Evolutionary conservation across 2,797 vertebrate species (phyloP), one percentile per base, ranked within the genome.

Genomic region (Eutrigla gurnardus): DNA sequence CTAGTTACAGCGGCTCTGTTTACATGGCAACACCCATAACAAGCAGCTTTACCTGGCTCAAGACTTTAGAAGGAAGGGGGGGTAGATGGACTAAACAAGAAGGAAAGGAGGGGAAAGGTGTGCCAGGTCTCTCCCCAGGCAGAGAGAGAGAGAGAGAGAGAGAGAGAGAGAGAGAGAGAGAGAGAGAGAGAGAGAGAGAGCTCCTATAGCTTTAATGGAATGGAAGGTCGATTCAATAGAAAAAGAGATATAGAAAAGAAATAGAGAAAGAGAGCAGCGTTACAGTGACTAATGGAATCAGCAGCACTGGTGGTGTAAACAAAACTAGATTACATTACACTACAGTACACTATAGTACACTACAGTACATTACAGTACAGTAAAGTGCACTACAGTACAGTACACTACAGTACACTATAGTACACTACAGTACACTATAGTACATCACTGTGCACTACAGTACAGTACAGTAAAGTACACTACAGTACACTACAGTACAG

Each of bases 11-110:
- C 58, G 37, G 67, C 75, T 77, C 70, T 86, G 84, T 88, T 89
- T 85, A 80, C 83, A 89, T 81, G 77, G 82, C 79, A 89, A 88
- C 87, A 32, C 10, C n/a, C 75, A 89, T 78, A 91, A 91, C 86
- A 85, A 71, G 50, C 58, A 79, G 73, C 57, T 78, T 15, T 72
- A 88, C 83, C 83, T 88, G 77, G 74, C 55, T 66, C 36, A 9
- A 50, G 57, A 59, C 54, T 57, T 72, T n/a, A 65, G 61, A 72
- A 17, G 25, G n/a, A n/a, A n/a, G 66, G 54, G 64, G 65, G 73
- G 47, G 52, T n/a, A 36, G 70, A 80, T n/a, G 61, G 66, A 70
- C 32, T 40, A 64, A 61, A 63, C 35, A 18, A 36, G 52, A 47
- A 7, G n/a, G n/a, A 62, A 43, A 40, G 33, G 18, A 49, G 37